phyloP scores from a whole-genome alignment of 2,113 vertebrate genomes.

The Xenopus tropicalis region UCB_Xtro_10.0 CM004447.2:31349001-31349500 shows the following conservation, averaged over 20 bases:
- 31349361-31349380: slow-evolving; percentile 76
- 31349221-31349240: slow-evolving; percentile 66
- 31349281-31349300: slow-evolving; percentile 70
- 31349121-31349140: slow-evolving; percentile 68
- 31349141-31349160: slow-evolving; percentile 70
- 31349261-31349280: slow-evolving; percentile 68
- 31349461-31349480: slow-evolving; percentile 26
- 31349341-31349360: slow-evolving; percentile 61
- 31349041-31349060: slow-evolving; percentile 48
- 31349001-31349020: background rate
- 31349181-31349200: slow-evolving; percentile 59
- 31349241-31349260: slow-evolving; percentile 70
- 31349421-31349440: slow-evolving; percentile 64
- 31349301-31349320: slow-evolving; percentile 72
- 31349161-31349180: slow-evolving; percentile 73
- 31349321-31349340: slow-evolving; percentile 53
- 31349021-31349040: slow-evolving; percentile 22
- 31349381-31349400: slow-evolving; percentile 64
- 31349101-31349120: slow-evolving; percentile 77
- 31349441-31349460: slow-evolving; percentile 64
- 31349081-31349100: slow-evolving; percentile 71
- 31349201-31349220: slow-evolving; percentile 70
- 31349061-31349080: slow-evolving; percentile 53
- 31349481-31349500: too few species aligned
- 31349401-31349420: slow-evolving; percentile 72